Base-by-base conservation (phyloP, 2,888 invertebrate genomes). In the Lottia gigantea region DNA sequence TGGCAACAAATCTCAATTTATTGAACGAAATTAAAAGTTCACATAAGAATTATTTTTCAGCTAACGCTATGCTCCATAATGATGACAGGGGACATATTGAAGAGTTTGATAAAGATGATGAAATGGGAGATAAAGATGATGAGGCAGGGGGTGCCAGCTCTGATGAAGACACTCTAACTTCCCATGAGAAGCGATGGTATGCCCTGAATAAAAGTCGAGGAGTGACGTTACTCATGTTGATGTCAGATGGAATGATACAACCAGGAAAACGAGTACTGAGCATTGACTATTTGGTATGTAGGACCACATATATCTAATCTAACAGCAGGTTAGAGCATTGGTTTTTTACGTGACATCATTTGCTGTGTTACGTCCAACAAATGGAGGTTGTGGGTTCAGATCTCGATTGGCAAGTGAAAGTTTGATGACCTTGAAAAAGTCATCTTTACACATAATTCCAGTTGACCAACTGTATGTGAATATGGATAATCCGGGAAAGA, bases 191-290 rank as follows among this genome's bases (percentile, higher is more conserved):
- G 74, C 61, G 73, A 15, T 70, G 71, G 68, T 80, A 76, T 64
- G 79, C 72, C 68, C 80, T 46, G 64, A 76, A 46, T 55, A 81
- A 83, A 15, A 89, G 88, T 31, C 79, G 89, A 63, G 88, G 93
- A 74, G 94, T 96, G 19, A 95, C 95, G 14, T 90, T 96, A 75
- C 94, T 94, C 88, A 96, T 95, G 92, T 90, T 96, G 64, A 90
- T 96, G 85, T 92, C 93, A 80, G 95, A 95, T 69, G 94, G 94
- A 86, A 93, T 96, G 85, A 90, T 96, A 74, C 92, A 94, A 83
- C 93, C 95, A 64, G 95, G 95, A 62, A 92, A 92, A 85, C 94
- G 94, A 62, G 91, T 93, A 68, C 93, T 96, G 93, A 94, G 95
- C 67, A 94, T 96, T 82, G 95, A 96, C 88, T 96, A 96, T 90